These are phyloP conservation scores for Linnaemya vulpina DNA, from an alignment of 2,888 invertebrate genomes.

Conservation along the genomic window DNA sequence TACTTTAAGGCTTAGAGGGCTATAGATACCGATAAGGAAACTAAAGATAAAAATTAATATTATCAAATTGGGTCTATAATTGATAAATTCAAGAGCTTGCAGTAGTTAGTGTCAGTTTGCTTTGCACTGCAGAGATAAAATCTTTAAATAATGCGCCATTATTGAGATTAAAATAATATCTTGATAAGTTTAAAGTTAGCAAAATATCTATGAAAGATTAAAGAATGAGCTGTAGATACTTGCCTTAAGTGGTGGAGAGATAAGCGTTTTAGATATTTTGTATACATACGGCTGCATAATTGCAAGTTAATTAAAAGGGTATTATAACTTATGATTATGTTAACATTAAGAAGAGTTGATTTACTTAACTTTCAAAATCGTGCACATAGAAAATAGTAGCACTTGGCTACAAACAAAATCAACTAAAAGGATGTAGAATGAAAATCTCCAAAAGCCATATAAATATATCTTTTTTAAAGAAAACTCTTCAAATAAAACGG, in stretches of 20 bases:
- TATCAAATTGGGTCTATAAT: conserved; percentile 45
- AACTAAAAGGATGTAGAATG: too few relatives aligned
- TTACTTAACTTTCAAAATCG: too few relatives aligned
- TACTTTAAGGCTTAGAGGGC: conserved; percentile 11
- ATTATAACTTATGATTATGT: too few relatives aligned
- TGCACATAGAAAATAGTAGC: too few relatives aligned
- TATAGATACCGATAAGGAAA: neutral
- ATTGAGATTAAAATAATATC: conserved; percentile 5
- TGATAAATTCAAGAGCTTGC: conserved; percentile 21
- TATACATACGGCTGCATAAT: too few relatives aligned
- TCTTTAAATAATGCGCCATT: conserved; percentile 37
- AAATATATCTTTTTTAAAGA: too few relatives aligned
- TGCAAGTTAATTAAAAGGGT: too few relatives aligned
- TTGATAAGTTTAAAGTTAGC: conserved; percentile 17
- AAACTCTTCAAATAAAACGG: too few relatives aligned
- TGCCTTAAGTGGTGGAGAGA: neutral
- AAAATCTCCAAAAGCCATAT: too few relatives aligned
- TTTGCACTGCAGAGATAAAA: conserved; percentile 18
- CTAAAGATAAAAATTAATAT: conserved; percentile 12
- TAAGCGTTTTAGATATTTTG: neutral
- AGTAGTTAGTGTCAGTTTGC: conserved; percentile 9
- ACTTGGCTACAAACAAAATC: too few relatives aligned
- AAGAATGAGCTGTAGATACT: neutral
- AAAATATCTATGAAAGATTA: neutral
- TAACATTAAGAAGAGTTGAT: too few relatives aligned